Evolutionary conservation across 2,888 invertebrate species (phyloP).

Genomic region (Periphyllus acericola): DNA sequence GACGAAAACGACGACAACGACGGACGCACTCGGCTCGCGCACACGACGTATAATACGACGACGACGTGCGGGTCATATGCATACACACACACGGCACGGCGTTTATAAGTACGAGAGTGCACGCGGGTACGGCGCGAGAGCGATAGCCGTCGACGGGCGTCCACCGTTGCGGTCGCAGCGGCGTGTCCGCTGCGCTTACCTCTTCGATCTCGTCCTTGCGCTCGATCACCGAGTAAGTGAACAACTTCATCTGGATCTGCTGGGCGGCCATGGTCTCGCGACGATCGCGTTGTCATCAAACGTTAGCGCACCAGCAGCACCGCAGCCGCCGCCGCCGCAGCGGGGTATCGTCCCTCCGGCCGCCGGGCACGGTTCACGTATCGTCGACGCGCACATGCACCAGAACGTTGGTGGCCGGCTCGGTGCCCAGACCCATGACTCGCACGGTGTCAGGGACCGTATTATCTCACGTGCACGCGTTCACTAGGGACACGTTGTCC

Average conservation of each 20-base stretch:
- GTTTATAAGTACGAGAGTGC: conserved; percentile 41
- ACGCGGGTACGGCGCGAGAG: conserved; percentile 37
- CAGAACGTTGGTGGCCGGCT: conserved; percentile 14
- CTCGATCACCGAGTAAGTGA: conserved; percentile 51
- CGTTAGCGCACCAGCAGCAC: background rate
- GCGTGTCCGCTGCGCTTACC: conserved; percentile 39
- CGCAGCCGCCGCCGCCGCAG: background rate
- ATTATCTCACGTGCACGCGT: too few species aligned
- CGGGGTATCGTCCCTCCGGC: background rate
- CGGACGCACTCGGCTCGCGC: conserved; percentile 44
- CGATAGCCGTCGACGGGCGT: conserved; percentile 40
- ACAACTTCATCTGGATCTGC: conserved; percentile 35
- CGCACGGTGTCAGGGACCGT: background rate
- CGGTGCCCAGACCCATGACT: background rate
- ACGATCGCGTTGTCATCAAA: conserved; percentile 17
- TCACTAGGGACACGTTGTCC: background rate
- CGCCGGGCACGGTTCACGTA: conserved; percentile 27
- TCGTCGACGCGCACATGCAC: conserved; percentile 50
- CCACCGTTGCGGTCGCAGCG: background rate
- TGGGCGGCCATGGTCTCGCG: conserved; percentile 38
- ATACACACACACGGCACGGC: conserved; percentile 41
- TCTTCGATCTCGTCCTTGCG: conserved; percentile 60
- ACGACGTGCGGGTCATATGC: conserved; percentile 42
- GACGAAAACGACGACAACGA: conserved; percentile 25
- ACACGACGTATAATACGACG: conserved; percentile 46